These are phyloP conservation scores for Littorina saxatilis DNA, from an alignment of 1,140 invertebrate genomes.

Conservation along the genomic window DNA sequence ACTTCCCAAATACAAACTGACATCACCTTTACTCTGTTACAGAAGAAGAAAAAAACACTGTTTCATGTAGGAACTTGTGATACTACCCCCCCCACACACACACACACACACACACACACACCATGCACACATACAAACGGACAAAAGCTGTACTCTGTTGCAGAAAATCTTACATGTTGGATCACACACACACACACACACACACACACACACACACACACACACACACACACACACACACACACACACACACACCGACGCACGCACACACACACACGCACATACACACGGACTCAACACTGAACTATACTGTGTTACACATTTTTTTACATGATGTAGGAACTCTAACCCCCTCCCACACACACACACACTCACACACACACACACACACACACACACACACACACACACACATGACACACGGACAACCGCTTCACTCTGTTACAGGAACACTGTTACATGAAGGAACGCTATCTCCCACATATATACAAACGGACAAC, in stretches of 20 bases:
- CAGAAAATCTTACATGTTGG: not conserved
- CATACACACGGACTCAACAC: not conserved
- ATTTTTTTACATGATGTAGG: not conserved
- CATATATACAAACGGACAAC: not conserved
- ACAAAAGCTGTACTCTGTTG: not conserved
- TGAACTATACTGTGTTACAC: not conserved
- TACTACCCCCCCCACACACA: not conserved
- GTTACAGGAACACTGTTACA: too few relatives aligned
- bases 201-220: constrained; percentile 7
- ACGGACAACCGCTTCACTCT: too few relatives aligned
- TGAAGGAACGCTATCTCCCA: too few relatives aligned
- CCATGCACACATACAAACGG: not conserved
- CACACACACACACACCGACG: not conserved
- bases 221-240: constrained; percentile 4
- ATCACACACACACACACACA: constrained; percentile 11
- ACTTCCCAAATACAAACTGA: too few relatives aligned
- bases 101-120: not conserved
- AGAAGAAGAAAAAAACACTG: too few relatives aligned
- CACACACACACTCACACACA: not conserved
- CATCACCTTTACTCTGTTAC: too few relatives aligned
- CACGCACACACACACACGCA: not conserved
- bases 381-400: not conserved
- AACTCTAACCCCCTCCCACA: not conserved
- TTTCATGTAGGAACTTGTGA: too few relatives aligned
- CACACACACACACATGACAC: too few relatives aligned